Base-by-base conservation (phyloP, 2,113 vertebrate species). In the Lepus timidus region DNA sequence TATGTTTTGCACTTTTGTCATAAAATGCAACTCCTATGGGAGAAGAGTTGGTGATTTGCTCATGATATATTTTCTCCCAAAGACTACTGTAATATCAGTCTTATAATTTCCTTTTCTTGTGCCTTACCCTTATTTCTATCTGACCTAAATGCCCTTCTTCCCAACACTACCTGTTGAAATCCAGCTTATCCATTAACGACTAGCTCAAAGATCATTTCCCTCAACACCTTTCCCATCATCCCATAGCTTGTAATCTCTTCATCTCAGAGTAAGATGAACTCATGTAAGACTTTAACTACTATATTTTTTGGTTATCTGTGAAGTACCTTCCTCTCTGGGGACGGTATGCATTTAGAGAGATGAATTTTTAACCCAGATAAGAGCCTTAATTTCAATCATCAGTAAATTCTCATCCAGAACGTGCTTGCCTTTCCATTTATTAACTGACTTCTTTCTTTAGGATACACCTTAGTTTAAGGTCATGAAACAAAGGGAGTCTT, bases 401-500 rank as follows among this genome's bases (percentile, higher is more conserved):
- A 65, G 4, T 52, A 62, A 71, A 0, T 58, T 39, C 17, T 92
- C 85, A 68, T 49, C 25, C n/a, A 73, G 52, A 81, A 83, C 70
- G 31, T 82, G 36, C 33, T 85, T 90, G 23, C n/a, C 9, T 95
- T 73, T 84, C 79, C 44, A 49, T 65, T 82, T 80, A 86, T 83
- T 83, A 75, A n/a, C n/a, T 94, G 85, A 76, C 67, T 70, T 80
- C 62, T 94, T 95, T 88, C 94, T 92, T 95, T 75, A 95, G 74
- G 29, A 71, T 95, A 92, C 96, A 95, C 44, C n/a, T 88, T 22
- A 31, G 9, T 95, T 95, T 93, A 68, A 85, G 36, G 94, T 88
- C 91, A 83, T 70, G 29, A n/a, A 74, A 96, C 94, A 97, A 95
- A 93, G 70, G 89, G 36, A 74, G 78, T 95, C 78, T 95, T 96